These are phyloP conservation scores for Andrena fulva DNA, from an alignment of 2,888 invertebrate genomes.

Conservation along the genomic window DNA sequence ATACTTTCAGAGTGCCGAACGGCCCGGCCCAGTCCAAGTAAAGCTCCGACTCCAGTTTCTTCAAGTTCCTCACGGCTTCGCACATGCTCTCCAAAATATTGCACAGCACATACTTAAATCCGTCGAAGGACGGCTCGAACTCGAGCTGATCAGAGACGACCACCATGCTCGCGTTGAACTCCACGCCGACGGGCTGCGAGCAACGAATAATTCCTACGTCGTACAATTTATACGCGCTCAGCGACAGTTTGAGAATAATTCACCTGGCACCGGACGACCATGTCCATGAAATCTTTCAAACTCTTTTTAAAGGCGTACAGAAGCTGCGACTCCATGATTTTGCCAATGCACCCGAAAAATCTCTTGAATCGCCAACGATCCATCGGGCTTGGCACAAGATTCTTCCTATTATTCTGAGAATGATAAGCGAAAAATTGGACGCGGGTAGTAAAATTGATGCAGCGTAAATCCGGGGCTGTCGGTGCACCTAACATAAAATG, in stretches of 20 bases:
- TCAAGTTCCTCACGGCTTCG: constrained; percentile 90
- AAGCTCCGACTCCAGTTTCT: constrained; percentile 92
- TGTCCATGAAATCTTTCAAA: constrained; percentile 91
- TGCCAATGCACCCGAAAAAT: constrained; percentile 94
- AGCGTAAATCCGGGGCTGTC: neutral
- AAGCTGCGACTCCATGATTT: constrained; percentile 95
- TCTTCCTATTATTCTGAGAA: constrained; percentile 88
- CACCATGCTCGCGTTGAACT: constrained; percentile 88
- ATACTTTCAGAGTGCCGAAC: constrained; percentile 73
- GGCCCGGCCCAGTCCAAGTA: constrained; percentile 82
- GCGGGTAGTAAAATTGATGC: neutral
- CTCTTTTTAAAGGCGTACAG: constrained; percentile 93
- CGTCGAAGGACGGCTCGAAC: constrained; percentile 91
- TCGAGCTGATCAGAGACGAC: constrained; percentile 88
- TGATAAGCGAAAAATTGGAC: neutral
- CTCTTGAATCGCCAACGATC: constrained; percentile 89
- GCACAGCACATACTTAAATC: constrained; percentile 90
- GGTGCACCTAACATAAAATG: too few species aligned
- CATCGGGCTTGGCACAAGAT: constrained; percentile 89
- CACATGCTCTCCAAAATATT: constrained; percentile 91
- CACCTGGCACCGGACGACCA: constrained; percentile 53
- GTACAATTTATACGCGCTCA: neutral
- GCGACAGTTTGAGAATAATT: neutral
- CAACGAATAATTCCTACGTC: neutral
- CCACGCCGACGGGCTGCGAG: constrained; percentile 76